Evolutionary conservation across 2,888 invertebrate genomes (phyloP).

Genomic region (Leptothorax acervorum): DNA sequence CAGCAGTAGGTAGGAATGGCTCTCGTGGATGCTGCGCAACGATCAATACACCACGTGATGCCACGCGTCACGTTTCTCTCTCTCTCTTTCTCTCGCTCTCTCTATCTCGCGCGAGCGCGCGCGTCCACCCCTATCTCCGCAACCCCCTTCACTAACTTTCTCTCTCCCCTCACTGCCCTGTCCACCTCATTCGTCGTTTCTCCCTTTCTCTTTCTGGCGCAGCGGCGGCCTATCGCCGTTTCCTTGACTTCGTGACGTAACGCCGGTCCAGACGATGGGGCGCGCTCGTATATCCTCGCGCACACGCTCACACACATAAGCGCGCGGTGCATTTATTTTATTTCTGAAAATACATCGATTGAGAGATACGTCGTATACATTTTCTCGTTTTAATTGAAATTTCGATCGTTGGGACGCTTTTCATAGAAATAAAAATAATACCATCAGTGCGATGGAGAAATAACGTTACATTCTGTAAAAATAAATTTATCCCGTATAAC

Average conservation of each 20-base stretch:
- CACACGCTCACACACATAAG: not conserved
- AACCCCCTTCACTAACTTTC: slow-evolving; percentile 41
- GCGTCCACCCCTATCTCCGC: slow-evolving; percentile 35
- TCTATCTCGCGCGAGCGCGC: slow-evolving; percentile 46
- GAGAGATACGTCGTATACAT: not conserved
- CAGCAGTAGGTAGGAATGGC: slow-evolving; percentile 78
- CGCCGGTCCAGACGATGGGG: slow-evolving; percentile 42
- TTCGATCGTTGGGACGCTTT: not conserved
- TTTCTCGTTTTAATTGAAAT: slow-evolving; percentile 33
- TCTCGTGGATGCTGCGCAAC: slow-evolving; percentile 83
- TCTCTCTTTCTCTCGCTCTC: slow-evolving; percentile 53
- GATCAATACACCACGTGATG: slow-evolving; percentile 85
- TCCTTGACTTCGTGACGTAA: slow-evolving; percentile 61
- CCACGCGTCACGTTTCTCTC: slow-evolving; percentile 82
- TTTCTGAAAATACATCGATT: slow-evolving; percentile 42
- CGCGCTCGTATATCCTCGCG: not conserved
- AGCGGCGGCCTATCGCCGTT: slow-evolving; percentile 53
- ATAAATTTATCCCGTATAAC: not conserved
- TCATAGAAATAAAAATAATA: slow-evolving; percentile 12
- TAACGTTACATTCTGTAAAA: not conserved
- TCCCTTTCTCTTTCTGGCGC: slow-evolving; percentile 32
- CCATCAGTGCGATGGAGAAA: not conserved
- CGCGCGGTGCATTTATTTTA: slow-evolving; percentile 30
- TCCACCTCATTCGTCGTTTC: slow-evolving; percentile 40
- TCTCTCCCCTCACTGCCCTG: slow-evolving; percentile 38